Evolutionary conservation across 2,113 vertebrate genomes (phyloP).

Genomic region (Silurus asotus): DNA sequence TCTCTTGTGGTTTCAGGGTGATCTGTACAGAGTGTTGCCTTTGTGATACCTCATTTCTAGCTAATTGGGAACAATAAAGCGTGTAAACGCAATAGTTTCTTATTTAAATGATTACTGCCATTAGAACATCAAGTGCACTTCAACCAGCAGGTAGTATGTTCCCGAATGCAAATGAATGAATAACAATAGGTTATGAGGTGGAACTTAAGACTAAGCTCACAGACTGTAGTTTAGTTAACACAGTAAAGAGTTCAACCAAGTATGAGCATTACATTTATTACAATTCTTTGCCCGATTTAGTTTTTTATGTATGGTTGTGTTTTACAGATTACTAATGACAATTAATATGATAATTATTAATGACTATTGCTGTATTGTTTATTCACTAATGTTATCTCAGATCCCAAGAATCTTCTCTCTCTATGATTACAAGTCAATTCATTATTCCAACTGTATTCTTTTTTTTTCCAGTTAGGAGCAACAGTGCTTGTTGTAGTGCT

Average conservation of each 20-base stretch:
- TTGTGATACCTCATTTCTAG: not conserved
- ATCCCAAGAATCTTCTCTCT: not conserved
- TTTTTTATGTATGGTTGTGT: not conserved
- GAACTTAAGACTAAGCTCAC: not conserved
- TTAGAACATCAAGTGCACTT: not conserved
- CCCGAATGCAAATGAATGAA: not conserved
- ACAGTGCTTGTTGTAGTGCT: not conserved
- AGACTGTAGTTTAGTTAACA: not conserved
- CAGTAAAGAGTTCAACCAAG: not conserved
- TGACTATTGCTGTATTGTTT: not conserved
- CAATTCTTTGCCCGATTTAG: not conserved
- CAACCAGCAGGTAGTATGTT: not conserved
- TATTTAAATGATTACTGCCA: not conserved
- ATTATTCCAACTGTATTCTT: not conserved
- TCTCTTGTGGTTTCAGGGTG: not conserved
- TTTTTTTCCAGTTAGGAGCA: not conserved
- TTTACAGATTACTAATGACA: not conserved
- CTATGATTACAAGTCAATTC: not conserved
- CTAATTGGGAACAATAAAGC: not conserved
- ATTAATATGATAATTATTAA: not conserved
- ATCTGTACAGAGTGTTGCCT: not conserved
- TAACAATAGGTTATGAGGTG: not conserved
- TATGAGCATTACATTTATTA: not conserved
- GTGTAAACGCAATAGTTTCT: not conserved
- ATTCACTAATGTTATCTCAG: not conserved